phyloP scores from a whole-genome alignment of 1,140 invertebrate species.

The Aphaenogaster ashmeadi region DNA sequence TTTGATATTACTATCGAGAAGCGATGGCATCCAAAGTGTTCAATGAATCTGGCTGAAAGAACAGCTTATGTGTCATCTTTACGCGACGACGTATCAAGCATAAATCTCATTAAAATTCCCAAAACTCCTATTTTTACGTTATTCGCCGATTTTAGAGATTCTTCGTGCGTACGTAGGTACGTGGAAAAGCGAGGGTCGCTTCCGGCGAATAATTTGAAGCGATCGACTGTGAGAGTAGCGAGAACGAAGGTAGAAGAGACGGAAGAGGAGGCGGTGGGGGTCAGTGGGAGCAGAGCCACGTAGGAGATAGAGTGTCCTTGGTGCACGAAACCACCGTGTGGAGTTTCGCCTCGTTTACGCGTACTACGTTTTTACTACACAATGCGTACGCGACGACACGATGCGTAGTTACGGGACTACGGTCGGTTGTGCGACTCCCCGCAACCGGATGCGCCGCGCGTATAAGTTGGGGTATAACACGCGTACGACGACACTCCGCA shows the following conservation, averaged over 20 bases:
- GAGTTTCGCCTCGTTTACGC: slow-evolving; percentile 68
- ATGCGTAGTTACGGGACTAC: slow-evolving; percentile 56
- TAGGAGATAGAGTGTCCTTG: slow-evolving; percentile 75
- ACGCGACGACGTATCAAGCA: background rate
- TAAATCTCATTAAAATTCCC: background rate
- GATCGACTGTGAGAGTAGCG: slow-evolving; percentile 12
- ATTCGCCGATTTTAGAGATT: slow-evolving; percentile 59
- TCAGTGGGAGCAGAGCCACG: slow-evolving; percentile 37
- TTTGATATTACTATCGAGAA: background rate
- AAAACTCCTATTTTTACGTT: background rate
- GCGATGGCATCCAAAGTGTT: background rate
- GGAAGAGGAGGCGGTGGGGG: too few relatives aligned
- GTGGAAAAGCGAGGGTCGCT: slow-evolving; percentile 58
- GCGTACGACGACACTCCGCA: slow-evolving; percentile 22
- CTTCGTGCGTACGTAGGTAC: slow-evolving; percentile 38
- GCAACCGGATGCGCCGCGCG: slow-evolving; percentile 70
- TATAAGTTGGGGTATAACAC: background rate
- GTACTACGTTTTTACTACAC: slow-evolving; percentile 71
- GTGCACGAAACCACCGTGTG: slow-evolving; percentile 68
- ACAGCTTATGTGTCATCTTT: background rate
- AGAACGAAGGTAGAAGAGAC: slow-evolving; percentile 15
- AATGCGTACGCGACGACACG: slow-evolving; percentile 58
- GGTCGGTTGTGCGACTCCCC: slow-evolving; percentile 49
- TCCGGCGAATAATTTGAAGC: slow-evolving; percentile 70
- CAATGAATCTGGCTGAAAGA: background rate